Percentiles rank a stretch among this genome's conserved stretches.
Evolutionary conservation across 2,888 invertebrate genomes (phyloP).

Genomic region (Brachypterus glaber): DNA sequence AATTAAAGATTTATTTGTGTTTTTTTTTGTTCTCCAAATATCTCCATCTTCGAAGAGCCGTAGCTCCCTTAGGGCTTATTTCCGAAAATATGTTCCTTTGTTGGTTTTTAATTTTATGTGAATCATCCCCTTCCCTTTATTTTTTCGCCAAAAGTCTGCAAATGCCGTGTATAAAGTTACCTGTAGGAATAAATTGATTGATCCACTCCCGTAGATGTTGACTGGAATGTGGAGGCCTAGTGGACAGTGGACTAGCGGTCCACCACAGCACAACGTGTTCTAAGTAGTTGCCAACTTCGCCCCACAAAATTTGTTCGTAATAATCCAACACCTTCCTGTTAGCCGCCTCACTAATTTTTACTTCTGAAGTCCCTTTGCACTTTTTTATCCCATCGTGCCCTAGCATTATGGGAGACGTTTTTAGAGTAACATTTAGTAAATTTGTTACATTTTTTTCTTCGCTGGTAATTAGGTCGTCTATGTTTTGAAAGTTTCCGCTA

Average conservation of each 20-base stretch:
- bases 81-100: not conserved
- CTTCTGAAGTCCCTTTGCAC: conserved; percentile 36
- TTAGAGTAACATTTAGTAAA: conserved; percentile 50
- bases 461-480: conserved; percentile 53
- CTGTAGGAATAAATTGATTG: conserved; percentile 49
- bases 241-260: conserved; percentile 63
- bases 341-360: conserved; percentile 50
- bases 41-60: too few species aligned
- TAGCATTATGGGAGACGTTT: conserved; percentile 50
- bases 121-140: not conserved
- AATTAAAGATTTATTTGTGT: too few species aligned
- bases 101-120: not conserved
- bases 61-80: too few species aligned
- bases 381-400: conserved; percentile 54
- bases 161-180: too few species aligned
- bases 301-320: conserved; percentile 70
- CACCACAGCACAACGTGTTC: conserved; percentile 81
- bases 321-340: conserved; percentile 56
- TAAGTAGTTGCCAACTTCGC: conserved; percentile 67
- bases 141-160: not conserved
- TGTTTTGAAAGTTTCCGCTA: conserved; percentile 40
- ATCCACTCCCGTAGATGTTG: conserved; percentile 59
- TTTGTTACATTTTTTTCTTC: conserved; percentile 60
- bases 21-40: too few species aligned
- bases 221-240: conserved; percentile 52